Evolutionary conservation across 1,140 invertebrate genomes (phyloP).

Genomic region (Carcinoscorpius rotundicauda): DNA sequence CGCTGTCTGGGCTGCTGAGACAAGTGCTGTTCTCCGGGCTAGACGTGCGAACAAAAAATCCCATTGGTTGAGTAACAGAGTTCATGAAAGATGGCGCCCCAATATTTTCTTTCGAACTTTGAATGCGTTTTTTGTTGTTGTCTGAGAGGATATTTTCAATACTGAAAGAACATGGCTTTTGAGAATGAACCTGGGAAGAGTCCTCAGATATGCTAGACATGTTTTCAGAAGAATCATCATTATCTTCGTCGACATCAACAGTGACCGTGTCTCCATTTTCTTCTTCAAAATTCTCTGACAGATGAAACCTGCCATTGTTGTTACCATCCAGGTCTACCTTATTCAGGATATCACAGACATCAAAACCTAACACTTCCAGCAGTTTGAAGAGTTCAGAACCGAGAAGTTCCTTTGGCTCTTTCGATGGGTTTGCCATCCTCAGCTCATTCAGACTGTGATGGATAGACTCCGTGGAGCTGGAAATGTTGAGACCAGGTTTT

Average conservation of each 20-base stretch:
- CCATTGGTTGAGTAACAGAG: constrained; percentile 16
- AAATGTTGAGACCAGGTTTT: constrained; percentile 26
- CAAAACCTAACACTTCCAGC: constrained; percentile 22
- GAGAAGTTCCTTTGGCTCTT: constrained; percentile 23
- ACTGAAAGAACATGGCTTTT: constrained; percentile 17
- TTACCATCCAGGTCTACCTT: too few species aligned
- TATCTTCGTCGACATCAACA: constrained; percentile 1
- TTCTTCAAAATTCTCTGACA: neutral
- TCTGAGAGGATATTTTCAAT: constrained; percentile 20
- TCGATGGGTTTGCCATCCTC: constrained; percentile 19
- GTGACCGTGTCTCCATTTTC: constrained; percentile 8
- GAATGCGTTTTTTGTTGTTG: neutral
- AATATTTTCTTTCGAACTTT: neutral
- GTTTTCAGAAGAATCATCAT: constrained; percentile 1
- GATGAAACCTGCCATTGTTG: constrained; percentile 5
- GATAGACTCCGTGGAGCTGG: constrained; percentile 25
- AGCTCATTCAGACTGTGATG: constrained; percentile 25
- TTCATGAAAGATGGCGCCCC: neutral
- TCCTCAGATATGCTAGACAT: neutral
- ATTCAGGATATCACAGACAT: constrained; percentile 16
- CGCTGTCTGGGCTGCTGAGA: too few species aligned
- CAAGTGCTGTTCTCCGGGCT: too few species aligned
- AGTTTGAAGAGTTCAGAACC: constrained; percentile 22
- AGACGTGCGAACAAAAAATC: constrained; percentile 12
- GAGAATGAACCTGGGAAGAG: constrained; percentile 4